These are phyloP conservation scores for Portevinia maculata DNA, from an alignment of 2,888 invertebrate genomes.

Conservation along the genomic window DNA sequence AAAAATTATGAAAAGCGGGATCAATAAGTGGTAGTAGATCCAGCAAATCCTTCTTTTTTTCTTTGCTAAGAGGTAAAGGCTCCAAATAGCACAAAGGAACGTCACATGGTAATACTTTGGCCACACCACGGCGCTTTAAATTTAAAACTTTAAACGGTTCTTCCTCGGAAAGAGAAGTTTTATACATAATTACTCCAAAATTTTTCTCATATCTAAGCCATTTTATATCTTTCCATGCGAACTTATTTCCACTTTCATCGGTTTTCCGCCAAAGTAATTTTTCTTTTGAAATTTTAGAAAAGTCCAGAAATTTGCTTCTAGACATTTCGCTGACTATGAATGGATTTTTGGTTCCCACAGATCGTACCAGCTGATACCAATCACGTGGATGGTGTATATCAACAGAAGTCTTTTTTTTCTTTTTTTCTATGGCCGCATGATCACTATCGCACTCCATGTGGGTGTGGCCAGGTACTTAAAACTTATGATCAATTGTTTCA, in stretches of 20 bases:
- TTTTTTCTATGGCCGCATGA: constrained; percentile 31
- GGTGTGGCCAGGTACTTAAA: constrained; percentile 28
- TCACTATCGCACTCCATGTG: constrained; percentile 38
- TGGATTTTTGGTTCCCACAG: constrained; percentile 3
- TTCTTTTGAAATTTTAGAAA: constrained; percentile 17
- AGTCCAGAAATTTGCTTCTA: constrained; percentile 11
- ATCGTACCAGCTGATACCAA: constrained; percentile 24
- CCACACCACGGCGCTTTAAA: constrained; percentile 26
- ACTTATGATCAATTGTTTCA: constrained; percentile 34
- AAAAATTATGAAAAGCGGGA: no score
- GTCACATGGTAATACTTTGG: no score
- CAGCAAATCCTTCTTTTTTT: no score
- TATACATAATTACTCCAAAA: constrained; percentile 13
- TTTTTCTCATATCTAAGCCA: constrained; percentile 30
- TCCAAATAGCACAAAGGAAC: no score
- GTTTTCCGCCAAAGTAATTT: constrained; percentile 25
- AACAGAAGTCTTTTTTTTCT: constrained; percentile 25
- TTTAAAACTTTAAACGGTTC: constrained; percentile 32
- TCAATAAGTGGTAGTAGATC: no score
- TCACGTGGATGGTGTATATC: constrained; percentile 32
- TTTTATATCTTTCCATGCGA: constrained; percentile 23
- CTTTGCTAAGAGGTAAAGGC: no score
- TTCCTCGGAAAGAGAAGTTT: constrained; percentile 27
- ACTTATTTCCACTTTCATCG: constrained; percentile 25
- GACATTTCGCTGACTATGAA: constrained; percentile 19